Base-by-base conservation (phyloP, 2,797 vertebrate species). In the Cyclopterus lumpus region DNA sequence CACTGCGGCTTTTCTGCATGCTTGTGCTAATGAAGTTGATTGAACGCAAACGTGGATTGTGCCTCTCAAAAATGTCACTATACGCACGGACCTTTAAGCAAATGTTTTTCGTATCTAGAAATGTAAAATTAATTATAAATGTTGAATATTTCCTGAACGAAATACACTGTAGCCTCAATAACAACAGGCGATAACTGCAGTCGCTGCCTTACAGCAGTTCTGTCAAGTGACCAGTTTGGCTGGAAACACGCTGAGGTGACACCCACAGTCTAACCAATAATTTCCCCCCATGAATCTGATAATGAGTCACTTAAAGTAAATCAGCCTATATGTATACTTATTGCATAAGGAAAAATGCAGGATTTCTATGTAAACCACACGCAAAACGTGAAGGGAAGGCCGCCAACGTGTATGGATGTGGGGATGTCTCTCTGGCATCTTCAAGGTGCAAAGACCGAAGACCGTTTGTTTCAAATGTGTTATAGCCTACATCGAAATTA, bases 221-320 rank as follows among this genome's bases (percentile, higher is more conserved):
- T 91, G 90, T 86, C 89, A 91, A 87, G 76, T 86, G 84, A 68
- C 68, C 73, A 76, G 24, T 76, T 84, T 81, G 85, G 85, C 79
- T 85, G 78, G 58, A 82, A 70, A 75, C 78, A 81, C 53, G 80
- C 71, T 87, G 80, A 84, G 81, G 79, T 89, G 91, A 91, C 87
- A 92, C 74, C 88, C 84, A 94, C 94, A 93, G 55, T 76, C 87
- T 85, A 86, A 89, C 81, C 77, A 90, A 63, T 84, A 85, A 84
- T 91, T 93, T 91, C 83, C 89, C 65, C 62, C 38, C 79, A 26
- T 12, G 53, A 94, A 93, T 93, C 93, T 86, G 58, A 84, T 77
- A 94, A 86, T 86, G 82, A 93, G 89, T 91, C 93, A 87, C 87
- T 91, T 90, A 80, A 91, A 71, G 90, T 80, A 92, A 91, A 94